Evolutionary conservation across 2,797 vertebrate genomes (phyloP).

Genomic region (Trachurus trachurus): DNA sequence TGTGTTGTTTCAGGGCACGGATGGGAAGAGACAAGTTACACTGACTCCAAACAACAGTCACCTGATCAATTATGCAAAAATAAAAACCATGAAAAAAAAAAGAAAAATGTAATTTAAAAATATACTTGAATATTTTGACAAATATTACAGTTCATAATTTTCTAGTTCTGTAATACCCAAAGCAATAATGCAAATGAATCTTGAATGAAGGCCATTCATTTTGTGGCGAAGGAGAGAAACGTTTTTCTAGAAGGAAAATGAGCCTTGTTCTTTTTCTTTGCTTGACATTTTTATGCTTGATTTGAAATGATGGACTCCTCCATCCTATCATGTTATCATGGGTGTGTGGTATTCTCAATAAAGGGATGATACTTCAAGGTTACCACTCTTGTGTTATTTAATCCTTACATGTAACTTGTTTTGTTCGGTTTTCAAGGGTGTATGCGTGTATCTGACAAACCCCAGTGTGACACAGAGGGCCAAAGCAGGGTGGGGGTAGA

Average conservation of each 20-base stretch:
- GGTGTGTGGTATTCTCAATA: conserved; percentile 86
- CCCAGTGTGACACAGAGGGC: too few relatives aligned
- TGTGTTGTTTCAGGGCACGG: conserved; percentile 67
- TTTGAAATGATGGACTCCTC: conserved; percentile 74
- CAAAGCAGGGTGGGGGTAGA: not conserved
- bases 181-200: conserved; percentile 61
- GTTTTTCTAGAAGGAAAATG: conserved; percentile 70
- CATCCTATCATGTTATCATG: conserved; percentile 73
- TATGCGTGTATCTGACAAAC: not conserved
- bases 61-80: conserved; percentile 66
- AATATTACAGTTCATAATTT: conserved; percentile 78
- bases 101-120: conserved; percentile 69
- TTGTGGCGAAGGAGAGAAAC: conserved; percentile 73
- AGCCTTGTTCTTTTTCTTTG: conserved; percentile 72
- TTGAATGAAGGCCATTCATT: conserved; percentile 59
- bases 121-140: conserved; percentile 76
- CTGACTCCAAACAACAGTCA: conserved; percentile 50
- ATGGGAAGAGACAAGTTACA: conserved; percentile 52
- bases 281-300: conserved; percentile 80
- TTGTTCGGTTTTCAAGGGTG: not conserved
- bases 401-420: not conserved
- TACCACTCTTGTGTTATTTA: conserved; percentile 37
- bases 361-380: conserved; percentile 77
- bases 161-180: conserved; percentile 76
- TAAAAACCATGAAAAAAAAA: conserved; percentile 45